Conservation (phyloP, 2,113 vertebrate genomes). For the Sturnira hondurensis region DNA sequence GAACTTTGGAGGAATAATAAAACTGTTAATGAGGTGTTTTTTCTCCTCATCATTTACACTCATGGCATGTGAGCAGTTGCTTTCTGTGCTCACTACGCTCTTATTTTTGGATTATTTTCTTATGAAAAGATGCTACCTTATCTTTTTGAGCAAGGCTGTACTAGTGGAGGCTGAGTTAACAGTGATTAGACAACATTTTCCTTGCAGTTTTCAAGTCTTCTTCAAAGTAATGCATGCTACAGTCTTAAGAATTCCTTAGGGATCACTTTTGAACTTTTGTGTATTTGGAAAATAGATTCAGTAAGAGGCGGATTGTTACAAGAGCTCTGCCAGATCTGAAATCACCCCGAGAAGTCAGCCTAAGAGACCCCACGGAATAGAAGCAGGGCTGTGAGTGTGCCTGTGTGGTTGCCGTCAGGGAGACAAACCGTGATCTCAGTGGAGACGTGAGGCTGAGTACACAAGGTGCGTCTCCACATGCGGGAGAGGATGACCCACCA, state of each 20-base stretch:
- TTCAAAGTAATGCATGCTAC: background rate
- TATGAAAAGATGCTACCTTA: conserved; percentile 13
- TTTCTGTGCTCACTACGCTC: background rate
- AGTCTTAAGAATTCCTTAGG: background rate
- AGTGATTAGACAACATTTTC: background rate
- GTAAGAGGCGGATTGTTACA: background rate
- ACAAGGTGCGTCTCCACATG: background rate
- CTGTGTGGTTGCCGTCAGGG: background rate
- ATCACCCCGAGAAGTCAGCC: background rate
- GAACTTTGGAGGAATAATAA: background rate
- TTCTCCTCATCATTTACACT: background rate
- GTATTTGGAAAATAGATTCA: background rate
- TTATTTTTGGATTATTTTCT: background rate
- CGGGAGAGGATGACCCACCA: background rate
- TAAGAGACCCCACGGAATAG: background rate
- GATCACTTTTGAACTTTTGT: background rate
- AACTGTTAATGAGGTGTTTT: background rate
- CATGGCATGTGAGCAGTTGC: background rate
- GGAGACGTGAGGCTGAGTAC: conserved; percentile 20
- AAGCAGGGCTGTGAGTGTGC: background rate
- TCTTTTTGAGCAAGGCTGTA: background rate
- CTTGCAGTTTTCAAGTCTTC: background rate
- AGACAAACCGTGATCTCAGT: conserved; percentile 39
- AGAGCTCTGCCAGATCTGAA: background rate
- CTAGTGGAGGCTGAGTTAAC: background rate